These are phyloP conservation scores for Eilema griseolum DNA, from an alignment of 2,888 invertebrate species.

Conservation along the genomic window DNA sequence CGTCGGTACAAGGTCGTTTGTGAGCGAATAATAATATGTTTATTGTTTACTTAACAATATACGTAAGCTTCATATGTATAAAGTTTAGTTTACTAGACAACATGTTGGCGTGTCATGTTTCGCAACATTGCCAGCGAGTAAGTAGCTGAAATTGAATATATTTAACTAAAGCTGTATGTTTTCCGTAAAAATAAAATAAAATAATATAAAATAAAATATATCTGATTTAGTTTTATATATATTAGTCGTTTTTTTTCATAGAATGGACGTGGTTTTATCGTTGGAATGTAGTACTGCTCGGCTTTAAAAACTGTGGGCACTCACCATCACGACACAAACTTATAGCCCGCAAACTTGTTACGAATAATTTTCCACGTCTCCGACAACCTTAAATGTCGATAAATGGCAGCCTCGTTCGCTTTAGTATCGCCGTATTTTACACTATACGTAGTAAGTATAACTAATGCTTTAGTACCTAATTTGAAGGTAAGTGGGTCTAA, in stretches of 20 bases:
- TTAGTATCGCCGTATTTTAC: not conserved
- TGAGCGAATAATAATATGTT: conserved; percentile 13
- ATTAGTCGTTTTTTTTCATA: not conserved
- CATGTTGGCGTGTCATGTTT: too few relatives aligned
- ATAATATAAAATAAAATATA: too few relatives aligned
- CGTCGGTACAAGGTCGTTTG: conserved; percentile 3
- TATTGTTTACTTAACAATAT: conserved; percentile 1
- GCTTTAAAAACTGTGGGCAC: not conserved
- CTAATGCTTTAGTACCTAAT: not conserved
- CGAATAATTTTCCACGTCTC: not conserved
- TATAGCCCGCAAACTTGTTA: not conserved
- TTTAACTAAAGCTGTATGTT: too few relatives aligned
- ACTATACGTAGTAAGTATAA: not conserved
- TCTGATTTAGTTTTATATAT: not conserved
- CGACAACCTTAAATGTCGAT: not conserved
- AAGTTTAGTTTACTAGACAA: too few relatives aligned
- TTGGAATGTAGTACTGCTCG: too few relatives aligned
- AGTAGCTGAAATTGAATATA: too few relatives aligned
- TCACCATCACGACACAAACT: not conserved
- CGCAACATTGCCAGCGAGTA: too few relatives aligned
- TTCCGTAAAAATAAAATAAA: too few relatives aligned
- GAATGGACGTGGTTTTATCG: too few relatives aligned
- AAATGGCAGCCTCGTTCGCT: not conserved
- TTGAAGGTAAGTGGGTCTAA: not conserved
- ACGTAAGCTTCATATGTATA: not conserved